These are phyloP conservation scores for Tricholauxania praeusta DNA, from an alignment of 2,888 invertebrate species.

Conservation along the genomic window DNA sequence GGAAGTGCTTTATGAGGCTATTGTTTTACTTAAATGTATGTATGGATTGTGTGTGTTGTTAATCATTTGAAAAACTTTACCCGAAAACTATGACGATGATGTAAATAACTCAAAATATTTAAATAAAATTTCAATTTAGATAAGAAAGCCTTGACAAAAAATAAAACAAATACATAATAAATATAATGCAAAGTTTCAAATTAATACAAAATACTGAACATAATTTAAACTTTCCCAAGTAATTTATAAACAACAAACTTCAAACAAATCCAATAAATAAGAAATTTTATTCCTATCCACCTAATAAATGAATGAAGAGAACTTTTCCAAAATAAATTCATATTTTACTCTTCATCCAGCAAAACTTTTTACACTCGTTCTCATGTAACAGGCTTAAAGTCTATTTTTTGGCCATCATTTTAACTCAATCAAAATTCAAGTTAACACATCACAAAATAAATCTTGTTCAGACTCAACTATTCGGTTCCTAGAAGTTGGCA, in stretches of 20 bases:
- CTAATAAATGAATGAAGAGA: conserved; percentile 1
- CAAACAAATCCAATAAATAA: conserved; percentile 37
- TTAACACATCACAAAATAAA: conserved; percentile 27
- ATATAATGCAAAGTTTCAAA: conserved; percentile 4
- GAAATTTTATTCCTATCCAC: not conserved
- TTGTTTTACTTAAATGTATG: too few species aligned
- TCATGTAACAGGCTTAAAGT: not conserved
- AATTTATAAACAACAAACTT: conserved; percentile 13
- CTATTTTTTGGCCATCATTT: conserved; percentile 22
- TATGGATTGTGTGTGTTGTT: too few species aligned
- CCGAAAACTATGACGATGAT: too few species aligned
- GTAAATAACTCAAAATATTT: too few species aligned
- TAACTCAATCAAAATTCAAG: conserved; percentile 36
- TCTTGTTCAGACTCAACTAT: conserved; percentile 15
- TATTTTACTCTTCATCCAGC: not conserved
- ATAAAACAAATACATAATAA: not conserved
- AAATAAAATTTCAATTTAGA: too few species aligned
- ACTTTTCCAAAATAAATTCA: conserved; percentile 4
- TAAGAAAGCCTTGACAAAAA: too few species aligned
- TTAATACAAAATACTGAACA: conserved; percentile 4
- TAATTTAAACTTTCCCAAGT: conserved; percentile 51
- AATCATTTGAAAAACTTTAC: too few species aligned
- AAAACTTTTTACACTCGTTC: not conserved
- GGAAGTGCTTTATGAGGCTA: too few species aligned
- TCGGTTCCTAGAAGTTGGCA: too few species aligned